Evolutionary conservation across 1,140 invertebrate species (phyloP), one percentile per base, ranked within the genome.

Genomic region (Brachionus paranguensis): DNA sequence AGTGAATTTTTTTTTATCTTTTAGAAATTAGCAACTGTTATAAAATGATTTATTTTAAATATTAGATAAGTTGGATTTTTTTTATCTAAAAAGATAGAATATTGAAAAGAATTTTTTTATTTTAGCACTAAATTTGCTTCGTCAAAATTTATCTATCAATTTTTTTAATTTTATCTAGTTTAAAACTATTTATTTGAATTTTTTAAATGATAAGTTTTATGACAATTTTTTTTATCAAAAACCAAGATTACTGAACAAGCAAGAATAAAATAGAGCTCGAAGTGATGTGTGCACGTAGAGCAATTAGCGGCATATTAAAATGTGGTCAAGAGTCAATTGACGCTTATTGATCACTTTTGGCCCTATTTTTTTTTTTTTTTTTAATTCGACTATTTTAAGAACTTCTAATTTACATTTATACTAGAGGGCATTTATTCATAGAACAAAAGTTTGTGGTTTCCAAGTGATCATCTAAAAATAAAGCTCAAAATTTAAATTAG

Each of bases 361-460:
- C 37, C 37, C 65, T 70, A 0, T 70, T 70, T 70, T 70, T 37
- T 68, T 10, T 33, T 33, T 68, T 10, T 70, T 70, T 70, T 10
- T 37, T 14, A 41, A 37, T 70, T 70, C 29, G 27, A 70, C 27
- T 43, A 47, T 43, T 45, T 74, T 24, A 74, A 24, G 41, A 74
- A 74, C 20, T 43, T 41, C 33, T 72, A 72, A 72, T 76, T 76
- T 76, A 76, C 72, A 76, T 76, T 76, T 72, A 50, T 50, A 76
- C 72, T 76, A 27, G 72, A 76, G 72, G 72, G 72, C 47, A 76
- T 76, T 76, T 47, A 50, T 37, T 76, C 14, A 74, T 20, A 43
- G 29, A 24, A 74, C 33, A 74, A 68, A 33, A 29, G 4, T 7
- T 68, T 37, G 17, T 76, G 43, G 72, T 76, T 50, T 45, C 72